A percentile compares a stretch with the other conserved stretches of the same genome.
Evolutionary conservation across 2,888 invertebrate species (phyloP).

Genomic region (Oscheius sp.): DNA sequence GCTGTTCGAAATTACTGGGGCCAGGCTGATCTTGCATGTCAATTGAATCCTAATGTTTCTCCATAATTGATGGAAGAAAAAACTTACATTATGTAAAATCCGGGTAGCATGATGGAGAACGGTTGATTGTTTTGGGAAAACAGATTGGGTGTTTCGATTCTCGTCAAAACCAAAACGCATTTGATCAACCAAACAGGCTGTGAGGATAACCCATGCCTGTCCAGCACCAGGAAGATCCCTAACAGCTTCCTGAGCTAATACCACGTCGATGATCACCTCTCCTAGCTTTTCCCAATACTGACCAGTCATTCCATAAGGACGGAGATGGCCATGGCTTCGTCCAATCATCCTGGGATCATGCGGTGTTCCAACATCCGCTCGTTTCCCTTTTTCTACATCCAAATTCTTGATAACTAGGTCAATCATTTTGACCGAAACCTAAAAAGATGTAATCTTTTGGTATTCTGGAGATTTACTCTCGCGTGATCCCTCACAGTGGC

Average conservation of each 20-base stretch:
- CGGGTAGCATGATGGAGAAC: constrained; percentile 59
- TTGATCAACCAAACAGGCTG: constrained; percentile 67
- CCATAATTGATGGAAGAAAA: too few relatives aligned
- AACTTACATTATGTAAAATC: constrained; percentile 33
- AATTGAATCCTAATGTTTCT: too few relatives aligned
- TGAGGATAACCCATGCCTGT: constrained; percentile 69
- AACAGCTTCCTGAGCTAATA: constrained; percentile 66
- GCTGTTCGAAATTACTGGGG: neutral
- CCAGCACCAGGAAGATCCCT: constrained; percentile 68
- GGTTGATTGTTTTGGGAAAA: constrained; percentile 46
- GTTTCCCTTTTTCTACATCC: constrained; percentile 60
- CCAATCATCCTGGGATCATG: constrained; percentile 63
- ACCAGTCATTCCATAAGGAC: constrained; percentile 66
- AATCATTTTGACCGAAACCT: constrained; percentile 62
- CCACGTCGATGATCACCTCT: constrained; percentile 68
- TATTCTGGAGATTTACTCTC: constrained; percentile 36
- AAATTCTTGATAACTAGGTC: constrained; percentile 67
- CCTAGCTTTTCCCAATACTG: constrained; percentile 69
- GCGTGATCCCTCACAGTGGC: constrained; percentile 66
- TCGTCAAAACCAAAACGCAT: constrained; percentile 66
- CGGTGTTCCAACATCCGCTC: constrained; percentile 64
- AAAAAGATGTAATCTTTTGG: neutral
- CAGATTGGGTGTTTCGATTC: constrained; percentile 41
- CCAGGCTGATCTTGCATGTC: constrained; percentile 13
- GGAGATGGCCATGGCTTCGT: constrained; percentile 61